Percentiles rank a stretch among this genome's conserved stretches.
Evolutionary conservation across 1,140 invertebrate species (phyloP).

Genomic region (Frieseomelitta varia): DNA sequence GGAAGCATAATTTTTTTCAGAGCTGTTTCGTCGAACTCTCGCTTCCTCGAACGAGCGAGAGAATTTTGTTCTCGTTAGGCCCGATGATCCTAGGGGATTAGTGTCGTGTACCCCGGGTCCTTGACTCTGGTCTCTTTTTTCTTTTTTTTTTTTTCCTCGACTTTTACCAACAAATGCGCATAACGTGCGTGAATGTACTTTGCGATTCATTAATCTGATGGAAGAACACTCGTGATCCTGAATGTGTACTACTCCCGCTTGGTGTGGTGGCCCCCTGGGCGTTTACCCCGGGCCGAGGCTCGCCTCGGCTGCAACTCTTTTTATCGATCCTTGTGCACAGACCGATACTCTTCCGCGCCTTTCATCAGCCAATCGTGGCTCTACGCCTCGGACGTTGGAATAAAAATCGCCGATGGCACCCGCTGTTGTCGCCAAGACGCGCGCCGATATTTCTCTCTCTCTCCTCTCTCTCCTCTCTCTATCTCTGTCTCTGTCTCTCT

Average conservation of each 20-base stretch:
- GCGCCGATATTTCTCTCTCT: neutral
- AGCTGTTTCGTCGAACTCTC: too few relatives aligned
- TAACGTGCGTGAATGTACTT: conserved; percentile 46
- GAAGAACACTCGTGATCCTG: conserved; percentile 50
- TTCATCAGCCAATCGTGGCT: conserved; percentile 41
- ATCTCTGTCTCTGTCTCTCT: too few relatives aligned
- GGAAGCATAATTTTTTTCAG: too few relatives aligned
- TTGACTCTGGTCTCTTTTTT: too few relatives aligned
- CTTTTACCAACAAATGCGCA: conserved; percentile 46
- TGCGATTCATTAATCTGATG: conserved; percentile 56
- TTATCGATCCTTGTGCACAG: conserved; percentile 54
- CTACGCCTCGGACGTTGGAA: conserved; percentile 25
- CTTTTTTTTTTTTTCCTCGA: neutral
- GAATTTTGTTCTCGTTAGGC: neutral
- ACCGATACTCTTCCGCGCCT: conserved; percentile 50
- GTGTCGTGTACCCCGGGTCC: conserved; percentile 3
- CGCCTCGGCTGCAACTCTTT: conserved; percentile 51
- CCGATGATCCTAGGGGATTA: neutral
- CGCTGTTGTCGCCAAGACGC: conserved; percentile 4
- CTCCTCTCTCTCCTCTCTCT: too few relatives aligned
- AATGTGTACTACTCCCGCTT: conserved; percentile 24
- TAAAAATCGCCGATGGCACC: conserved; percentile 24
- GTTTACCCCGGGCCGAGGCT: conserved; percentile 42
- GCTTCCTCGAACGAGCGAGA: too few relatives aligned
- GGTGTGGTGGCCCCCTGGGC: conserved; percentile 18